Conservation (phyloP, 2,797 vertebrate species). For the Atherinosoma microstoma region DNA sequence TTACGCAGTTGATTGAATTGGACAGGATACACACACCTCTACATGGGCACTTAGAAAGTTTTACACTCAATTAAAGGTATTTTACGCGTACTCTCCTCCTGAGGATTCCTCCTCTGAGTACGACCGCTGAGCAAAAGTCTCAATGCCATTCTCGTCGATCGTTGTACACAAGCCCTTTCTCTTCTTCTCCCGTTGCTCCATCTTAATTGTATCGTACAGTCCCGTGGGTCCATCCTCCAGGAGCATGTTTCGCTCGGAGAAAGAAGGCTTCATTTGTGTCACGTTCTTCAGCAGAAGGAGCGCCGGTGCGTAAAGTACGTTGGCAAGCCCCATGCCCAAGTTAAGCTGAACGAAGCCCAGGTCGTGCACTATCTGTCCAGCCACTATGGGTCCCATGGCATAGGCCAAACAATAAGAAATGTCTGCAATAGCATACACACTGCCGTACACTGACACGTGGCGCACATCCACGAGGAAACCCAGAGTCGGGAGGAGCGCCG, state of each 20-base stretch:
- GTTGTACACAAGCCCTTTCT: slow-evolving; percentile 81
- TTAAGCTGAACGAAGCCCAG: slow-evolving; percentile 95
- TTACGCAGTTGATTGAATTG: slow-evolving; percentile 78
- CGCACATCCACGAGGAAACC: slow-evolving; percentile 96
- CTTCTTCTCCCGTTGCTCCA: slow-evolving; percentile 88
- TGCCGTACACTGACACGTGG: slow-evolving; percentile 95
- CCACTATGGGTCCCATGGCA: slow-evolving; percentile 93
- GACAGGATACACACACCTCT: slow-evolving; percentile 61
- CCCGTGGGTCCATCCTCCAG: slow-evolving; percentile 94
- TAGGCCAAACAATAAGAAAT: slow-evolving; percentile 98
- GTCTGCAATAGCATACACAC: slow-evolving; percentile 97
- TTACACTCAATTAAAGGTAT: slow-evolving; percentile 44
- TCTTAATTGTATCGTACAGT: slow-evolving; percentile 93
- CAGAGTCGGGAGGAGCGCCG: slow-evolving; percentile 94
- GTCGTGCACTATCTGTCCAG: slow-evolving; percentile 94
- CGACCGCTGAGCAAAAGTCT: slow-evolving; percentile 81
- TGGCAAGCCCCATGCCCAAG: slow-evolving; percentile 96
- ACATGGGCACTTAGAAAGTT: slow-evolving; percentile 72
- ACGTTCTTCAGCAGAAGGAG: slow-evolving; percentile 93
- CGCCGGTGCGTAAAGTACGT: slow-evolving; percentile 94
- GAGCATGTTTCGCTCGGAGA: slow-evolving; percentile 92
- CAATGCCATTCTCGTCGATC: slow-evolving; percentile 81
- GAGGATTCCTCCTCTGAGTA: slow-evolving; percentile 89
- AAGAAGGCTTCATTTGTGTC: slow-evolving; percentile 91
- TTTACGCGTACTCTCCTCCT: slow-evolving; percentile 89